Percentiles rank a stretch among this genome's conserved stretches.
Conservation (phyloP, 2,113 vertebrate species). For the Aphyosemion australe region DNA sequence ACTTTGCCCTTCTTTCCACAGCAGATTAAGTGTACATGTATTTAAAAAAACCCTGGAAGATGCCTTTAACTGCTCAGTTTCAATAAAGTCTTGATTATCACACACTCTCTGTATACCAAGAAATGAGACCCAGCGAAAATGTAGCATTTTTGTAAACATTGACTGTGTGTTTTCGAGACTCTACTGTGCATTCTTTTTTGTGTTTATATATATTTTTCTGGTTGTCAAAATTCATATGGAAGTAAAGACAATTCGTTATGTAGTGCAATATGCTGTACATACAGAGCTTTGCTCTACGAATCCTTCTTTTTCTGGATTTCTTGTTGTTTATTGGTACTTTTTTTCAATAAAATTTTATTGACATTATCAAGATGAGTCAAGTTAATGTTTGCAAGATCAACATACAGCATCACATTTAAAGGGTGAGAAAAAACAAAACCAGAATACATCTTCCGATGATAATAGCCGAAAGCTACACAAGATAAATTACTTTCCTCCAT, state of each 20-base stretch:
- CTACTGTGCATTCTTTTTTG: constrained; percentile 82
- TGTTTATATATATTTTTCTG: constrained; percentile 71
- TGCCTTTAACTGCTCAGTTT: constrained; percentile 81
- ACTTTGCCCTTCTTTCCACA: constrained; percentile 43
- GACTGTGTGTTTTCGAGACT: constrained; percentile 86
- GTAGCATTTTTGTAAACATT: constrained; percentile 88
- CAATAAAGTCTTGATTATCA: constrained; percentile 80
- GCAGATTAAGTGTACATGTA: constrained; percentile 62
- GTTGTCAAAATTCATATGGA: constrained; percentile 79
- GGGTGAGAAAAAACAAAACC: background rate
- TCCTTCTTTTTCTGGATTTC: constrained; percentile 77
- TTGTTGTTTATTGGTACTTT: constrained; percentile 83
- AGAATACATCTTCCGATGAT: background rate
- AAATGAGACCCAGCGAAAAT: constrained; percentile 85
- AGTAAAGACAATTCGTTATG: constrained; percentile 81
- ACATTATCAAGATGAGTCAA: constrained; percentile 54
- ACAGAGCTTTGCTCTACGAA: constrained; percentile 83
- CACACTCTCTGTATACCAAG: constrained; percentile 83
- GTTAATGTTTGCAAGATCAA: constrained; percentile 3
- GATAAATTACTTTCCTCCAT: constrained; percentile 8
- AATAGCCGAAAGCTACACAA: background rate
- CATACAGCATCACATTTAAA: background rate
- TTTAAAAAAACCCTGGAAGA: constrained; percentile 75
- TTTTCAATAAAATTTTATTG: constrained; percentile 82
- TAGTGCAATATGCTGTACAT: constrained; percentile 88